phyloP scores from a whole-genome alignment of 2,113 vertebrate species.

The Hemibagrus wyckioides region DNA sequence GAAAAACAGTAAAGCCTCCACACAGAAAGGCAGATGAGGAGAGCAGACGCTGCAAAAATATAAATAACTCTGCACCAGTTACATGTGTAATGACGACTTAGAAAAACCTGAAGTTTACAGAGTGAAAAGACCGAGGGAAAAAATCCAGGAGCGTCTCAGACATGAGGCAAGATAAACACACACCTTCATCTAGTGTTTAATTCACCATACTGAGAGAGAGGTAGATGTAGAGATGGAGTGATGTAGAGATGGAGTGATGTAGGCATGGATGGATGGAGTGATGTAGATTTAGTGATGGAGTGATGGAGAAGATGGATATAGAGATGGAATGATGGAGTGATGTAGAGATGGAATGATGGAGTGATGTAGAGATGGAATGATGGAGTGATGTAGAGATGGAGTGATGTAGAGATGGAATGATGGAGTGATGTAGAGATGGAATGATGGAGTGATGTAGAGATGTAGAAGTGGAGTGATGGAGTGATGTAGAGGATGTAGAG shows the following conservation, averaged over 20 bases:
- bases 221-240: background rate
- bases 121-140: background rate
- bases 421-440: too few relatives aligned
- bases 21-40: conserved; percentile 62
- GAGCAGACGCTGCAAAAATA: conserved; percentile 66
- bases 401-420: too few relatives aligned
- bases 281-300: background rate
- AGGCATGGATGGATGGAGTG: background rate
- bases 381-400: background rate
- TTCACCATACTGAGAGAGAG: background rate
- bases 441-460: background rate
- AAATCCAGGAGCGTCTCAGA: background rate
- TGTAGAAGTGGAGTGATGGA: background rate
- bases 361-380: background rate
- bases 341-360: too few relatives aligned
- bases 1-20: conserved; percentile 69
- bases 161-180: background rate
- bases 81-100: conserved; percentile 65
- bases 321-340: background rate
- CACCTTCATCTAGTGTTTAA: background rate
- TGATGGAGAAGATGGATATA: too few relatives aligned
- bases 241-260: too few relatives aligned
- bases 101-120: conserved; percentile 16
- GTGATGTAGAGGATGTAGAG: too few relatives aligned
- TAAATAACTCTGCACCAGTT: conserved; percentile 77